Base-by-base conservation (phyloP, 2,113 vertebrate genomes). In the Bagarius yarrelli region DNA sequence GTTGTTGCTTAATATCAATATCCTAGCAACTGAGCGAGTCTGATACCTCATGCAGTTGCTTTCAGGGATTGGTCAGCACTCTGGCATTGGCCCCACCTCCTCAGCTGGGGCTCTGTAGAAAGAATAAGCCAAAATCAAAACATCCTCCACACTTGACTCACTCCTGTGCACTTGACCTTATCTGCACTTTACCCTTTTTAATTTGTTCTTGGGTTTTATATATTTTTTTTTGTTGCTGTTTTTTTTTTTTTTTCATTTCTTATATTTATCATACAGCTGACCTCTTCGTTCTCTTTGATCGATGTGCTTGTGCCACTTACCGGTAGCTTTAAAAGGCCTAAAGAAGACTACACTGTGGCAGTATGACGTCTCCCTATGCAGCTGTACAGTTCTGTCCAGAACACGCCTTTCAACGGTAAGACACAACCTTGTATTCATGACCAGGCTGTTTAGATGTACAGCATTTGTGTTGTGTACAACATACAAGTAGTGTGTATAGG, bases 351-450 rank as follows among this genome's bases (percentile, higher is more conserved):
- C 87, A 88, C 83, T 85, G 91, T 91, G 92, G 93, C 88, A 91
- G 87, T 85, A 99, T 99, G 97, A 97, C 94, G 92, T 94, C 95
- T 78, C 94, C 95, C 61, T 96, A 94, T 91, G 88, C 93, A 88
- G 90, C 96, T 81, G 90, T 97, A 89, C 94, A 95, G 89, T 95
- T 93, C 90, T 95, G 94, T 87, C 94, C 97, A 14, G 97, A 98
- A 85, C 93, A 95, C 87, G 93, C 95, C 90, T 95, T 97, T 91
- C 95, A 94, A 90, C 93, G 96, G 97, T 99, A 94, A 98, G 97
- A 87, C 86, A 21, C 67, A 11, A 57, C 69, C n/a, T 71, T 52
- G 36, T 34, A 36, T 61, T 52, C 81, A 69, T 71, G 69, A 53
- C 76, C n/a, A 16, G 56, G 4, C 36, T 69, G 61, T 8, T 47